phyloP scores from a whole-genome alignment of 2,888 invertebrate species.

The Therioaphis trifolii region DNA sequence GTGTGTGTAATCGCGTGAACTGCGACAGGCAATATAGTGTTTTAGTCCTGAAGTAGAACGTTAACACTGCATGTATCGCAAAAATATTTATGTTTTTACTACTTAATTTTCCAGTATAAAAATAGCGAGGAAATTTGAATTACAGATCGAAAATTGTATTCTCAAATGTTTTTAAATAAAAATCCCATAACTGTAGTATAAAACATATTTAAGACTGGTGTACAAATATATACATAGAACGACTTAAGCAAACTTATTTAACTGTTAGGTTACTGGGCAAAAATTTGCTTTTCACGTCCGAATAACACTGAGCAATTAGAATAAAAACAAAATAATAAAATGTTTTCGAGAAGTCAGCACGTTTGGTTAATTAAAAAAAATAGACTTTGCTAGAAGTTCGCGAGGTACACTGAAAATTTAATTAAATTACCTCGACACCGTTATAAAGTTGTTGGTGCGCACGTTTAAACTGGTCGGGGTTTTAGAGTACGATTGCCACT shows the following conservation, averaged over 20 bases:
- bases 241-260: background rate
- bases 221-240: too few relatives aligned
- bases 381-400: slow-evolving; percentile 17
- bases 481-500: background rate
- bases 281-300: background rate
- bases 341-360: slow-evolving; percentile 39
- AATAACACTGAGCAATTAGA: background rate
- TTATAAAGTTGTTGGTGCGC: slow-evolving; percentile 4
- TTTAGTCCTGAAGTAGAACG: too few relatives aligned
- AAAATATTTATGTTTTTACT: too few relatives aligned
- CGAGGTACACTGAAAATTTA: slow-evolving; percentile 51
- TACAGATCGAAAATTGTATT: too few relatives aligned
- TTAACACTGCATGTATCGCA: too few relatives aligned
- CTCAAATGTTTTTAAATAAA: too few relatives aligned
- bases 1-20: too few relatives aligned
- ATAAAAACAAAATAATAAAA: slow-evolving; percentile 54
- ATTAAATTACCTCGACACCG: slow-evolving; percentile 41
- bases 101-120: too few relatives aligned
- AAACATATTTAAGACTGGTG: too few relatives aligned
- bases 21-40: too few relatives aligned
- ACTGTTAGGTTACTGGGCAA: slow-evolving; percentile 1
- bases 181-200: too few relatives aligned
- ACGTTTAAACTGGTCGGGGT: slow-evolving; percentile 35
- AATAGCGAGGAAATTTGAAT: too few relatives aligned
- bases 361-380: slow-evolving; percentile 55